Percentiles rank a stretch among this genome's conserved stretches.
These are phyloP conservation scores for Chaetogeoica ovagalla DNA, from an alignment of 2,888 invertebrate genomes.

Conservation along the genomic window DNA sequence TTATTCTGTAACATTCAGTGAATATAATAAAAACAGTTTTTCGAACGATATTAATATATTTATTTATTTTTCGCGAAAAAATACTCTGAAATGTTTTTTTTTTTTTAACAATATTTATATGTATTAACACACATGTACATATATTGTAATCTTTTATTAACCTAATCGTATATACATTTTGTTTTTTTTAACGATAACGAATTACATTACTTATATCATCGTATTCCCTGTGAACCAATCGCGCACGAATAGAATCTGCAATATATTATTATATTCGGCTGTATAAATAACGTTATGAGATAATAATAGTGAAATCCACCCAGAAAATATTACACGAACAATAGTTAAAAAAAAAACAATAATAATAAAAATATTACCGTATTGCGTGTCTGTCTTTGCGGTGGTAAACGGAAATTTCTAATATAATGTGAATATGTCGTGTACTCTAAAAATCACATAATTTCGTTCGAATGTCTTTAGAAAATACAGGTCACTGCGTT, in stretches of 20 bases:
- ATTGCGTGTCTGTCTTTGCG: background rate
- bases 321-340: background rate
- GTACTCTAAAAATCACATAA: constrained; percentile 6
- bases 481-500: constrained; percentile 8
- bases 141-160: background rate
- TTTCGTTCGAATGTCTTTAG: background rate
- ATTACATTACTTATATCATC: background rate
- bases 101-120: too few species aligned
- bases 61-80: too few species aligned
- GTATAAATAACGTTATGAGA: background rate
- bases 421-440: constrained; percentile 24
- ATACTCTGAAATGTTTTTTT: too few species aligned
- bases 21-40: too few species aligned
- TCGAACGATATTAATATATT: too few species aligned
- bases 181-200: background rate
- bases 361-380: constrained; percentile 14
- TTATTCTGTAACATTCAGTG: too few species aligned
- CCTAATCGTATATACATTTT: background rate
- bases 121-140: too few species aligned
- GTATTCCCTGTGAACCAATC: too few species aligned
- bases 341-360: background rate
- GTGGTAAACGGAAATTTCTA: background rate
- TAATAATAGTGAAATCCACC: background rate
- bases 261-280: background rate
- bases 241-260: too few species aligned